A percentile compares a stretch with the other conserved stretches of the same genome.
Conservation (phyloP, 2,113 vertebrate genomes). For the Otus sunia region DNA sequence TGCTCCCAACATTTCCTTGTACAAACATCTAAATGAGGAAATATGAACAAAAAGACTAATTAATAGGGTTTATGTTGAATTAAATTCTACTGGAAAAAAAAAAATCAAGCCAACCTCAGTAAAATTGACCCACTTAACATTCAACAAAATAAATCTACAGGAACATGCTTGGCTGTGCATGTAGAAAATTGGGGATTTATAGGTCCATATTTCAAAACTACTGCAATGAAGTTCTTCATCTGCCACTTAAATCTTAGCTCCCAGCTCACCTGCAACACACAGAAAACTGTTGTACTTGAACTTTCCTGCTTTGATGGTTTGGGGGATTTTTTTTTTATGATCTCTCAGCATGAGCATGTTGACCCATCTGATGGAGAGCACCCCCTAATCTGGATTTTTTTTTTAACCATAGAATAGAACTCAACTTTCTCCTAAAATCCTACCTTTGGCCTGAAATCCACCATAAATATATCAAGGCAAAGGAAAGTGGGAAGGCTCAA, state of each 20-base stretch:
- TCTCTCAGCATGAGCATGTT: not conserved
- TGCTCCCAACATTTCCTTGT: not conserved
- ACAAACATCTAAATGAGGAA: not conserved
- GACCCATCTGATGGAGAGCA: not conserved
- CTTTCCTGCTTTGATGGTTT: not conserved
- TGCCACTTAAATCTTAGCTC: slow-evolving; percentile 19
- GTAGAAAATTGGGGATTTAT: not conserved
- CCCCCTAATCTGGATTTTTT: not conserved
- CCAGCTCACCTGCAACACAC: not conserved
- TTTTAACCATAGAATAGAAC: not conserved
- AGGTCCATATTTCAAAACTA: slow-evolving; percentile 6
- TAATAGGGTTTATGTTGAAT: not conserved
- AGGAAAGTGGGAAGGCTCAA: not conserved
- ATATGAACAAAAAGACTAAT: not conserved
- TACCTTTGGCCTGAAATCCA: not conserved
- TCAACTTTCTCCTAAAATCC: not conserved
- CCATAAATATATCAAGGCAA: not conserved
- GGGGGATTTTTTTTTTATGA: not conserved
- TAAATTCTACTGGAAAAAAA: not conserved
- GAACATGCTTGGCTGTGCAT: not conserved
- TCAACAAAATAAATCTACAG: not conserved
- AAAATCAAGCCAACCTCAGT: not conserved
- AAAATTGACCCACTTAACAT: slow-evolving; percentile 29
- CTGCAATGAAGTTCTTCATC: slow-evolving; percentile 1
- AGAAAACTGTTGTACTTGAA: not conserved